Evolutionary conservation across 2,113 vertebrate genomes (phyloP), one percentile per base, ranked within the genome.

Genomic region (Martes martes): DNA sequence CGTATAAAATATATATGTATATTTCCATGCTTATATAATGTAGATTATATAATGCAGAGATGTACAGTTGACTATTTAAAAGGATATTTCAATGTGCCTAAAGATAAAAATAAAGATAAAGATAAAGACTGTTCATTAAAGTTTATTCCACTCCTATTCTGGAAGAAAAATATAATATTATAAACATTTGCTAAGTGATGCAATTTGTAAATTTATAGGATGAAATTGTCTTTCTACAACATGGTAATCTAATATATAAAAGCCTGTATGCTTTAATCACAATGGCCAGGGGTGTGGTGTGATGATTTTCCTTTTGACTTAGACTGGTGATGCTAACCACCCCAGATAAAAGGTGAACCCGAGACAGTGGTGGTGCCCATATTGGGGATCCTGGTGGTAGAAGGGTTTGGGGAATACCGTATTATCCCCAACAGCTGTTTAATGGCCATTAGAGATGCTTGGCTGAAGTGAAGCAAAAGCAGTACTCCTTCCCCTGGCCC

Each of bases 341-440:
- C 3, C 23, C 26, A 39, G 15, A 33, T 39, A 61, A 83, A 63
- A n/a, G 14, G 14, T 31, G 15, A 50, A 11, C 14, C 31, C n/a
- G 11, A 52, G 16, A 2, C 26, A 14, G 6, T 33, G 63, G 15
- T n/a, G 1, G 9, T 71, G 11, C 23, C 7, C 4, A 11, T 67
- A 1, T 4, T 8, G 47, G 24, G 0, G 8, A 39, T 19, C 39
- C 11, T 9, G 39, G 63, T 67, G 24, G 24, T 28, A 18, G 36
- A 0, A 7, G 2, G 26, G 7, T 16, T 6, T 9, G 3, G 11
- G 7, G 1, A 39, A 11, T 15, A 28, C 23, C 28, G 33, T 50
- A 57, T 55, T 76, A 65, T 78, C 39, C 19, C 0, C 24, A 91
- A 18, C 6, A 4, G 10, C 2, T 69, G 13, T 73, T 79, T 71